These are phyloP conservation scores for Lytechinus pictus DNA, from an alignment of 35 echinoderm and acorn worm genomes.

Conservation along the genomic window DNA sequence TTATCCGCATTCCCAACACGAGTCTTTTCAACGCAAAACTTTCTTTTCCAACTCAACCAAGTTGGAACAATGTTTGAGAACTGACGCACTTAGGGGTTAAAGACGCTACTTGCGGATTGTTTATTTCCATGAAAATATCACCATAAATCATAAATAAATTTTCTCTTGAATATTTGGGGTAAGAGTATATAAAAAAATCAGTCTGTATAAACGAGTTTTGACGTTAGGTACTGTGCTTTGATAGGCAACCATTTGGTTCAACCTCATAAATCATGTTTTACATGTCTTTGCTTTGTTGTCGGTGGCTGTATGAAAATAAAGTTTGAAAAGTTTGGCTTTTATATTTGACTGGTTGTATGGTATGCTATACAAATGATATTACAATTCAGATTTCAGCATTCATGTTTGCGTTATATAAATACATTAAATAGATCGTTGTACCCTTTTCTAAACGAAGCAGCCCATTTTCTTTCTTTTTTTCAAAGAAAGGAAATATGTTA, in stretches of 20 bases:
- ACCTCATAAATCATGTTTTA: neutral
- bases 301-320: neutral
- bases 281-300: neutral
- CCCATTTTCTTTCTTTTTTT: no score
- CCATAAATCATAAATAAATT: conserved; percentile 26
- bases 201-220: neutral
- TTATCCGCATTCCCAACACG: neutral
- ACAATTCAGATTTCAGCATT: neutral
- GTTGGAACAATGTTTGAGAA: neutral
- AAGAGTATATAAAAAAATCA: neutral
- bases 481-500: no score
- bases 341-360: neutral
- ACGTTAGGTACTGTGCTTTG: neutral
- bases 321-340: conserved; percentile 5
- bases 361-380: neutral
- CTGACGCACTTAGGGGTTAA: conserved; percentile 17
- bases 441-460: no score
- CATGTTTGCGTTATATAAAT: no score
- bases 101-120: conserved; percentile 41
- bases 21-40: neutral
- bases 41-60: neutral
- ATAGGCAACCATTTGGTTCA: neutral
- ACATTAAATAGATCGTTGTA: no score
- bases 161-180: neutral
- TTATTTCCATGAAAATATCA: conserved; percentile 36